Percentiles rank a stretch among this genome's conserved stretches.
Evolutionary conservation across 2,888 invertebrate species (phyloP).

Genomic region (Phrixothrix hirtus): DNA sequence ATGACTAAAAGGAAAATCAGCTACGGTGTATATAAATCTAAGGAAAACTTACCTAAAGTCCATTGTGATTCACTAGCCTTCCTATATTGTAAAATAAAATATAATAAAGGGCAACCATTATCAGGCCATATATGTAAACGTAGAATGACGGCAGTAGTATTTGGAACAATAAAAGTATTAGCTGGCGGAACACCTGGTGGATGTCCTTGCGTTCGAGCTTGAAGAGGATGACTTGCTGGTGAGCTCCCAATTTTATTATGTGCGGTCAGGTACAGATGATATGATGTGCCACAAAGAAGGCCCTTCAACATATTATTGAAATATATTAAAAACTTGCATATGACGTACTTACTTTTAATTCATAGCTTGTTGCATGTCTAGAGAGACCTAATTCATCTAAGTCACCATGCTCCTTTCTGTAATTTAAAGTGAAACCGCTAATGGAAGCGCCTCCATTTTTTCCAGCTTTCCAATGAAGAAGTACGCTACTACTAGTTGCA

Average conservation of each 20-base stretch:
- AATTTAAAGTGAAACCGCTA: constrained; percentile 69
- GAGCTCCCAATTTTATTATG: constrained; percentile 75
- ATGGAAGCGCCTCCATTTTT: constrained; percentile 71
- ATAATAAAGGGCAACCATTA: constrained; percentile 71
- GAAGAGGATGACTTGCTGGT: constrained; percentile 68
- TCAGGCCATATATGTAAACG: constrained; percentile 74
- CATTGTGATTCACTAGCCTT: constrained; percentile 67
- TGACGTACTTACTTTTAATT: constrained; percentile 61
- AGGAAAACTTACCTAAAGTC: constrained; percentile 61
- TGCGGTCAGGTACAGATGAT: constrained; percentile 71
- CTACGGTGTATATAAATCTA: neutral
- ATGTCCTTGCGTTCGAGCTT: constrained; percentile 72
- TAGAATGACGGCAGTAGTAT: constrained; percentile 69
- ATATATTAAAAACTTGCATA: no score
- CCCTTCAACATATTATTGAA: constrained; percentile 56
- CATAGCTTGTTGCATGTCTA: constrained; percentile 68
- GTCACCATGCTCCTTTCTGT: constrained; percentile 67
- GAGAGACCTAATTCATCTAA: constrained; percentile 68
- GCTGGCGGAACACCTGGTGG: constrained; percentile 70
- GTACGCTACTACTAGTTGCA: constrained; percentile 74
- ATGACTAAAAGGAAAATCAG: no score
- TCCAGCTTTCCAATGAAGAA: constrained; percentile 75
- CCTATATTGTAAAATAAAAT: constrained; percentile 72
- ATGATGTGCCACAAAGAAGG: constrained; percentile 72
- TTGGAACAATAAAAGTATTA: constrained; percentile 67